Percentiles rank a stretch among this genome's conserved stretches.
Evolutionary conservation across 2,113 vertebrate species (phyloP).

Genomic region (Meleagris gallopavo): DNA sequence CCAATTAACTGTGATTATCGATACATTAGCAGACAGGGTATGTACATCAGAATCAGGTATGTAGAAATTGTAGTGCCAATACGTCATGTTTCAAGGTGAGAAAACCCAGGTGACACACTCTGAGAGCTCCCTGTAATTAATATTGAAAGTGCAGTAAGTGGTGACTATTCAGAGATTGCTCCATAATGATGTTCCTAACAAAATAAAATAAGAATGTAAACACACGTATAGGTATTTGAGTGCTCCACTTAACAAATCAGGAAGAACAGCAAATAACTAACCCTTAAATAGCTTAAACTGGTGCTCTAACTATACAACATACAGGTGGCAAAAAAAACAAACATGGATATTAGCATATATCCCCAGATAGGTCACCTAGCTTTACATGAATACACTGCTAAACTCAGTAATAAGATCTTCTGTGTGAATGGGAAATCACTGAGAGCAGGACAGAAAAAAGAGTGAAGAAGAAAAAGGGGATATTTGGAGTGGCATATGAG

Average conservation of each 20-base stretch:
- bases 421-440: neutral
- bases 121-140: neutral
- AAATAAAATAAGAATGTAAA: neutral
- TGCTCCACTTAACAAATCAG: neutral
- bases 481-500: neutral
- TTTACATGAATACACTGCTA: neutral
- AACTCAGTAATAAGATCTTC: neutral
- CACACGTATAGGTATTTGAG: neutral
- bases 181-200: neutral
- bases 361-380: neutral
- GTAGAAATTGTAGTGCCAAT: neutral
- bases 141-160: neutral
- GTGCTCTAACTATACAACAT: neutral
- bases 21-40: accelerated
- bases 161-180: neutral
- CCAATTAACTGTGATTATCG: neutral
- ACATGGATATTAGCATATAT: neutral
- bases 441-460: neutral
- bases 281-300: neutral
- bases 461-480: neutral
- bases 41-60: neutral
- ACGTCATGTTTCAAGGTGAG: neutral
- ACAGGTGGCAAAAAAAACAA: neutral
- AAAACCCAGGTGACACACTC: neutral
- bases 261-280: neutral